These are phyloP conservation scores for Drosophila teissieri DNA, from an alignment of 1,140 invertebrate genomes.

Conservation along the genomic window DNA sequence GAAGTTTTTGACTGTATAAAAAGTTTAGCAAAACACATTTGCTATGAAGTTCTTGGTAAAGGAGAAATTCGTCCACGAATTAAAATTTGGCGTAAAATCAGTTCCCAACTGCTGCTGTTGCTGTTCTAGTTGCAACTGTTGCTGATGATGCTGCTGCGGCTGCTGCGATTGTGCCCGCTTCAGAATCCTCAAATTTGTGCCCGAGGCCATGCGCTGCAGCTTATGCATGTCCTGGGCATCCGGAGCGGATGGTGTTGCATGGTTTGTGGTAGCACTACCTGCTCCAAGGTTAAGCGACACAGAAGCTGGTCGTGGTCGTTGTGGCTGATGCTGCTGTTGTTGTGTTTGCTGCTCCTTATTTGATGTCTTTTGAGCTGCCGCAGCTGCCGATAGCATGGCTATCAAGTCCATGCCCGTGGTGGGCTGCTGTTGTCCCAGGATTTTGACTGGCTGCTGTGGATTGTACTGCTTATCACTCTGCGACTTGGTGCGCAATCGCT, in stretches of 20 bases:
- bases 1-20: slow-evolving; percentile 6
- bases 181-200: slow-evolving; percentile 74
- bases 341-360: slow-evolving; percentile 45
- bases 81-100: slow-evolving; percentile 75
- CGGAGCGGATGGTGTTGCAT: slow-evolving; percentile 14
- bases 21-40: slow-evolving; percentile 83
- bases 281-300: slow-evolving; percentile 65
- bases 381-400: slow-evolving; percentile 70
- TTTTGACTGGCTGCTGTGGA: slow-evolving; percentile 41
- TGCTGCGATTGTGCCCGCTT: slow-evolving; percentile 68
- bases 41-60: slow-evolving; percentile 84
- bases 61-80: slow-evolving; percentile 84
- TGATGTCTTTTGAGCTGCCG: slow-evolving; percentile 62
- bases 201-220: slow-evolving; percentile 76
- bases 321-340: slow-evolving; percentile 33
- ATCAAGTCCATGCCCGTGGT: slow-evolving; percentile 71
- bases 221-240: slow-evolving; percentile 48
- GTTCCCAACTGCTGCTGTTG: slow-evolving; percentile 30
- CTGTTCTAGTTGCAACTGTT: slow-evolving; percentile 32
- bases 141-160: slow-evolving; percentile 49
- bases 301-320: slow-evolving; percentile 75
- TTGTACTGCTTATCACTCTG: slow-evolving; percentile 69
- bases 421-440: slow-evolving; percentile 40
- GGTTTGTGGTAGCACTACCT: not conserved
- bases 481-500: slow-evolving; percentile 61